Evolutionary conservation across 2,113 vertebrate genomes (phyloP), one percentile per base, ranked within the genome.

Genomic region (Dipodomys ordii): DNA sequence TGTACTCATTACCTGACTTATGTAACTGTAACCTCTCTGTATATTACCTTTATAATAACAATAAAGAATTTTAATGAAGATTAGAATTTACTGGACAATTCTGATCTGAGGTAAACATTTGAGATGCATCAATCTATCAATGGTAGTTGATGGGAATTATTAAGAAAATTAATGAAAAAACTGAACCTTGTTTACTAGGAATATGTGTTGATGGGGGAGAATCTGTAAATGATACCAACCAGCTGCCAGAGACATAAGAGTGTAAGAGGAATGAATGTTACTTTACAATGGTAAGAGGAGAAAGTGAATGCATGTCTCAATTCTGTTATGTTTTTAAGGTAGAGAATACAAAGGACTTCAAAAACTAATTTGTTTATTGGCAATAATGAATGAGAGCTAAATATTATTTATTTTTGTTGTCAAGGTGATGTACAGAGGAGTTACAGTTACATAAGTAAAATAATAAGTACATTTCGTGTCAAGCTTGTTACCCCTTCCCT

Each of bases 71-170:
- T 49, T 49, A 49, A 49, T 49, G 49, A 49, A 49, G 49, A 49
- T 49, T 49, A 49, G 49, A 49, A 49, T 49, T 49, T 49, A 49
- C 49, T 46, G 71, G 23, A 88, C 88, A 87, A 20, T 74, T 80
- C 25, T 71, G 32, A 93, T 49, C 3, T 53, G 13, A 46, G 35
- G 22, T 80, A 84, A 92, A 62, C 15, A 90, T 77, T 87, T 73
- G 91, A n/a, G 46, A 73, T 57, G 44, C 53, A 83, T 83, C 72
- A 83, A 89, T n/a, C 8, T 84, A 72, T 22, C 80, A 22, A 81
- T 53, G 27, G 18, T 19, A 81, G 72, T 73, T 84, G 64, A 62
- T 88, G 64, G n/a, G 16, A 23, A 62, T 73, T 68, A 49, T 23
- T 77, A 92, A 44, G 46, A 28, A 92, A 74, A 86, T 87, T 35